Base-by-base conservation (phyloP, 37 sponge, comb jelly and placozoan species). In the Theonella swinhoei region DNA sequence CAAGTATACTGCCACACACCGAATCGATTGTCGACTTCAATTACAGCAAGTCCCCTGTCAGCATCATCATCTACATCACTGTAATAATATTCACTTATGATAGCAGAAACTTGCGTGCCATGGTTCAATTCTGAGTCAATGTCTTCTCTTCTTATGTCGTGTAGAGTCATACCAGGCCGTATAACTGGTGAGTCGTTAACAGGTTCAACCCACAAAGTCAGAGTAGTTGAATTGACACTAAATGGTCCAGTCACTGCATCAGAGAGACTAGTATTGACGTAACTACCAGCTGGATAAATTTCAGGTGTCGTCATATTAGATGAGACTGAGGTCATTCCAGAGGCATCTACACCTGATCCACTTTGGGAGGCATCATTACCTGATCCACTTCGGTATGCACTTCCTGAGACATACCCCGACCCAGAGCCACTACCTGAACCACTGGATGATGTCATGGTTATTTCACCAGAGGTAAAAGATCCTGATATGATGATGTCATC, bases 1-100 rank as follows among this genome's bases (percentile, higher is more conserved):
- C 97, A 96, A 0, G 87, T 90, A 75, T 93, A 96, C 78, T 96
- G 89, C 94, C 94, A 96, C 30, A 14, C 29, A 11, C 97, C 97
- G 64, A 69, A 83, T 30, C 83, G 61, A 43, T 93, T 79, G 74
- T 96, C 89, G 25, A 91, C 94, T 26, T 80, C 84, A 14, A 93
- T 62, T 23, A 96, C 90, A 26, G 94, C 94, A 22, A 96, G 66
- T 20, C 97, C 97, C 19, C 9, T 69, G 7, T 79, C 70, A 17
- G 94, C 63, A 24, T 47, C 58, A 1, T 65, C 83, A 69, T 96
- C 97, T 28, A 91, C 80, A 41, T 96, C 97, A 30, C 0, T 33
- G 72, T 93, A 93, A n/a, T n/a, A n/a, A 35, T 76, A 85, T 3
- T 63, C 80, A 3, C 26, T 2, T 14, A 96, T 80, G 64, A 96